phyloP scores from a whole-genome alignment of 2,797 vertebrate species.

The Sebastes ruberrimus region DNA sequence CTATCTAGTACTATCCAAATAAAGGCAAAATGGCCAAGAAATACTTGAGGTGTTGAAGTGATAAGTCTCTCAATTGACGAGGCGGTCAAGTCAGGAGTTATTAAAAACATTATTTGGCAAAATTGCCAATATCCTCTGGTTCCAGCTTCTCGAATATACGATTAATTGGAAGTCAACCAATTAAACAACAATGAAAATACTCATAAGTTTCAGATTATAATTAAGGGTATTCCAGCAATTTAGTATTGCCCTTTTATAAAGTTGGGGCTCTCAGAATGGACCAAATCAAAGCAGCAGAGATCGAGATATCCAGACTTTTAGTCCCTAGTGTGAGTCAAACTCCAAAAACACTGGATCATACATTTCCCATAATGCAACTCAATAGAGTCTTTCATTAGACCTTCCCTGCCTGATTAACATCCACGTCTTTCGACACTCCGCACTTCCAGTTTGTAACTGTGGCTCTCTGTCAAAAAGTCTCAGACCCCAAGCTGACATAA shows the following conservation, averaged over 20 bases:
- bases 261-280: not conserved
- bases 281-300: not conserved
- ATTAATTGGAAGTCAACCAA: not conserved
- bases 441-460: not conserved
- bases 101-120: too few species aligned
- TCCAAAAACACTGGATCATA: not conserved
- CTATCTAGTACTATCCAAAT: not conserved
- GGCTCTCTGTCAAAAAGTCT: not conserved
- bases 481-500: not conserved
- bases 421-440: not conserved
- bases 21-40: not conserved
- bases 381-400: not conserved
- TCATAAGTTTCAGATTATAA: not conserved
- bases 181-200: not conserved
- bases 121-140: not conserved
- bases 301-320: not conserved
- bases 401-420: not conserved
- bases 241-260: not conserved
- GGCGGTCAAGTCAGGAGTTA: not conserved
- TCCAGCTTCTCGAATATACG: not conserved
- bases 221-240: not conserved
- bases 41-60: not conserved
- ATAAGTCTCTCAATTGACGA: not conserved
- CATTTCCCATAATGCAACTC: constrained; percentile 1
- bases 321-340: not conserved